These are phyloP conservation scores for Cerastoderma edule DNA, from an alignment of 2,888 invertebrate species.

Conservation along the genomic window DNA sequence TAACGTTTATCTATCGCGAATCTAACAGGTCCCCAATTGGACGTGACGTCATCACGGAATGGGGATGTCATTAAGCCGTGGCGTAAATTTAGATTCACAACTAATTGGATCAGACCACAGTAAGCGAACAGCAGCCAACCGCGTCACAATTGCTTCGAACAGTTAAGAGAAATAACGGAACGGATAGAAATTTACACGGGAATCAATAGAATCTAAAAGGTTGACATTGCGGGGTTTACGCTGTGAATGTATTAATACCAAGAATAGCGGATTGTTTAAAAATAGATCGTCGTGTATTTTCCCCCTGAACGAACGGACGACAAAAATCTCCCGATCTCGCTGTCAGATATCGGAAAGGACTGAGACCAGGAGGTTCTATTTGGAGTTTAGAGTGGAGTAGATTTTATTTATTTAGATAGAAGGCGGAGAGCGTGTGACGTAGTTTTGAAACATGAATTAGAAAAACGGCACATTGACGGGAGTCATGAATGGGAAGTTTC, in stretches of 20 bases:
- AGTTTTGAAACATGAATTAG: constrained; percentile 11
- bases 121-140: constrained; percentile 3
- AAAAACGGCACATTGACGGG: background rate
- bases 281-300: no score
- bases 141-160: background rate
- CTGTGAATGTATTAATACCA: constrained; percentile 15
- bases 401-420: constrained; percentile 10
- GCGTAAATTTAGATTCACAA: constrained; percentile 16
- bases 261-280: constrained; percentile 15
- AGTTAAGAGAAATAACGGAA: constrained; percentile 5
- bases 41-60: constrained; percentile 14
- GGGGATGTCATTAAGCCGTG: constrained; percentile 18
- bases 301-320: no score
- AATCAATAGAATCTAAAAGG: no score
- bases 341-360: constrained; percentile 24
- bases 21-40: constrained; percentile 1
- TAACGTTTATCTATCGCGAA: constrained; percentile 1
- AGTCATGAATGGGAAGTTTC: constrained; percentile 22
- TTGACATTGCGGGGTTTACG: constrained; percentile 19
- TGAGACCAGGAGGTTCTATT: no score
- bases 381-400: no score
- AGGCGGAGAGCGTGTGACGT: constrained; percentile 25
- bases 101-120: constrained; percentile 16
- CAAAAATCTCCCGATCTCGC: no score
- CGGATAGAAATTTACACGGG: constrained; percentile 13